phyloP scores from a whole-genome alignment of 2,888 invertebrate species.

The Caenorhabditis panamensis region DNA sequence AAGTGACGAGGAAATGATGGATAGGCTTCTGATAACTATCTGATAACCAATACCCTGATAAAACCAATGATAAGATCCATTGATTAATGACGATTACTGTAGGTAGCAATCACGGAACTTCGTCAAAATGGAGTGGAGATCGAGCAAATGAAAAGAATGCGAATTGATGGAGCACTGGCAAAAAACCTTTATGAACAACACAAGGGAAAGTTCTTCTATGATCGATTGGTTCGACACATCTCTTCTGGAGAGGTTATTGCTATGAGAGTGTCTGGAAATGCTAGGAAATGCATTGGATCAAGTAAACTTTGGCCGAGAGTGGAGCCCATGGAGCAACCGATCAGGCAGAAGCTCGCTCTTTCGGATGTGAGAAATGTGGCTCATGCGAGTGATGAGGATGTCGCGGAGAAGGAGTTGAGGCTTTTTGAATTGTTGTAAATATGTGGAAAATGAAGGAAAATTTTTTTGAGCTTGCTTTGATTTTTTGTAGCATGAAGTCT shows the following conservation, averaged over 20 bases:
- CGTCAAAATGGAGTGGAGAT: conserved; percentile 59
- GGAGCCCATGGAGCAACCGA: conserved; percentile 82
- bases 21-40: background rate
- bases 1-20: conserved; percentile 14
- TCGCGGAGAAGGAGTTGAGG: conserved; percentile 25
- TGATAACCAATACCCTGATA: background rate
- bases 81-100: background rate
- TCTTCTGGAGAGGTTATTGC: conserved; percentile 71
- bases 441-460: no score
- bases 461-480: no score
- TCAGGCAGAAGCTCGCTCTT: conserved; percentile 90
- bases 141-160: conserved; percentile 50
- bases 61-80: no score
- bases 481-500: no score
- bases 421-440: conserved; percentile 34
- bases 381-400: conserved; percentile 83
- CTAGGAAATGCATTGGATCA: conserved; percentile 61
- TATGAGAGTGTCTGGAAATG: conserved; percentile 64
- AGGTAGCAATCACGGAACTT: conserved; percentile 54
- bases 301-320: conserved; percentile 64
- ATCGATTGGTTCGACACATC: conserved; percentile 72
- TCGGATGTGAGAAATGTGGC: conserved; percentile 95
- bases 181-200: conserved; percentile 63
- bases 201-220: conserved; percentile 73
- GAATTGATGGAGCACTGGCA: conserved; percentile 53